Conservation (phyloP, 1,140 invertebrate species). For the Telenomus remus region DNA sequence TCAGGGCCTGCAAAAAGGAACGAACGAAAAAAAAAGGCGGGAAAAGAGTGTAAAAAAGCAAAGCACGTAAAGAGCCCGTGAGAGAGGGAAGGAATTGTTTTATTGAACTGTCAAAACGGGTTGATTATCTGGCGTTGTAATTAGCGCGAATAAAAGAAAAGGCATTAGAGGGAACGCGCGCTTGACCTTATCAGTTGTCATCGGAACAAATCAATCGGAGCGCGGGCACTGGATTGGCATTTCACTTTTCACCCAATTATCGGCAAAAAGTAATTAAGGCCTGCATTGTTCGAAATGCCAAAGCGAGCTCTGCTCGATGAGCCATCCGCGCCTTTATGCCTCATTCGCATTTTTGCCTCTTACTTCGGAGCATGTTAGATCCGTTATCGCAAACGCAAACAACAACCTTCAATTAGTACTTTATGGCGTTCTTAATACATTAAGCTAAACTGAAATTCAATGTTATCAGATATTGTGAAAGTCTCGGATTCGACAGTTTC, state of each 20-base stretch:
- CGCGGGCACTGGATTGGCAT: slow-evolving; percentile 2
- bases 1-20: too few relatives aligned
- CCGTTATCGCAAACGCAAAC: slow-evolving; percentile 48
- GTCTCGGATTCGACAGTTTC: slow-evolving; percentile 73
- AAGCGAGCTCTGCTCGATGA: slow-evolving; percentile 25
- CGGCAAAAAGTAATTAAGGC: slow-evolving; percentile 37
- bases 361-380: slow-evolving; percentile 47
- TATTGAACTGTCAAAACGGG: too few relatives aligned
- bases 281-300: slow-evolving; percentile 44
- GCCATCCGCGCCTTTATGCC: slow-evolving; percentile 42
- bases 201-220: neutral
- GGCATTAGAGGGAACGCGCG: too few relatives aligned
- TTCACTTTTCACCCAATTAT: slow-evolving; percentile 48
- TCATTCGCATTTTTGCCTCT: slow-evolving; percentile 49
- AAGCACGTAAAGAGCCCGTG: too few relatives aligned
- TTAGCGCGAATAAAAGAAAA: too few relatives aligned
- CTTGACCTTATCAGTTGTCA: neutral
- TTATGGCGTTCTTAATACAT: slow-evolving; percentile 47
- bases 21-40: too few relatives aligned
- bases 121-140: too few relatives aligned
- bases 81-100: too few relatives aligned
- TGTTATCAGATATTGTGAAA: slow-evolving; percentile 72
- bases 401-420: slow-evolving; percentile 57
- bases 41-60: too few relatives aligned
- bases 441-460: slow-evolving; percentile 53